phyloP scores from a whole-genome alignment of 2,113 vertebrate species.

The Panthera tigris region DNA sequence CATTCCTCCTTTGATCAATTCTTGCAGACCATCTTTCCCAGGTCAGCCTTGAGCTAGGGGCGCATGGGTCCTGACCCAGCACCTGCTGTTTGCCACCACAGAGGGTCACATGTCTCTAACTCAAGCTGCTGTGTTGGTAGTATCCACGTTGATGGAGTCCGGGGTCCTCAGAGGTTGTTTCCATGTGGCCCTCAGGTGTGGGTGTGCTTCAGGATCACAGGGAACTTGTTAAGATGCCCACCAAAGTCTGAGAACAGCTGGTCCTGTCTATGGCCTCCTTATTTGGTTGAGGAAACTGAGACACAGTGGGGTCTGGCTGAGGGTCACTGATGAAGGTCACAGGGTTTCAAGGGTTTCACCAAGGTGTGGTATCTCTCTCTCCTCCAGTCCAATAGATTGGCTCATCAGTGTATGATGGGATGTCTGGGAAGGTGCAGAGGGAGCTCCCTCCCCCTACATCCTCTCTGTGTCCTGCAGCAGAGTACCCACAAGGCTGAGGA shows the following conservation, averaged over 20 bases:
- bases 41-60: not conserved
- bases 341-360: not conserved
- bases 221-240: not conserved
- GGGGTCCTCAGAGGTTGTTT: not conserved
- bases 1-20: not conserved
- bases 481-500: conserved; percentile 83
- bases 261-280: not conserved
- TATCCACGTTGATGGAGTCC: not conserved
- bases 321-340: not conserved
- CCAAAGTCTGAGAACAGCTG: not conserved
- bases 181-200: not conserved
- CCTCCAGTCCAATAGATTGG: not conserved
- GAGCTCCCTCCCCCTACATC: not conserved
- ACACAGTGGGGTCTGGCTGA: not conserved
- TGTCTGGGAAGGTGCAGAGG: not conserved
- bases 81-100: not conserved
- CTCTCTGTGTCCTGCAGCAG: conserved; percentile 79
- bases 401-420: not conserved
- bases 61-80: not conserved
- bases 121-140: not conserved
- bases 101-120: not conserved
- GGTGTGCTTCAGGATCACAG: not conserved
- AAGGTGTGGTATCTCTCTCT: not conserved
- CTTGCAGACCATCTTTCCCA: not conserved
- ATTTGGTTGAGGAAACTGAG: not conserved